Evolutionary conservation across 2,797 vertebrate species (phyloP).

Genomic region (Tadarida brasiliensis): DNA sequence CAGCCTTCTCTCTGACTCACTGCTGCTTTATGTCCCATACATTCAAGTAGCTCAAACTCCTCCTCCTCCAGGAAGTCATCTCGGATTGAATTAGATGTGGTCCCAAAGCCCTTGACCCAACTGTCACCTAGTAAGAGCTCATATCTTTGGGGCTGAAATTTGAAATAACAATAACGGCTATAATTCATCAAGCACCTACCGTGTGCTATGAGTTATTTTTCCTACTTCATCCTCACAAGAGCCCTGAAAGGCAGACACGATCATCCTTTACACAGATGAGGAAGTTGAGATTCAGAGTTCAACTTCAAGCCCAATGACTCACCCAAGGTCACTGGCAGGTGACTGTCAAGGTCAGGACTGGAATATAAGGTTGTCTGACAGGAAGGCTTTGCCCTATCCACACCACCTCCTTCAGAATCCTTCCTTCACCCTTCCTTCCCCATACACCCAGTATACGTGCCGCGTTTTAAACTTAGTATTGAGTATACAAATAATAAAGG

Average conservation of each 20-base stretch:
- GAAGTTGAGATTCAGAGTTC: background rate
- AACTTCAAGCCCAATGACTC: background rate
- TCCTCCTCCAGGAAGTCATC: slow-evolving; percentile 28
- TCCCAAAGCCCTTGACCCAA: background rate
- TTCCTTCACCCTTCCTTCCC: background rate
- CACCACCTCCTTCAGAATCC: background rate
- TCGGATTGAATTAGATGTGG: background rate
- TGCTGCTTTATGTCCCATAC: background rate
- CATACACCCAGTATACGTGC: too few species aligned
- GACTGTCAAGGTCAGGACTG: background rate
- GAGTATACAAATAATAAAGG: background rate
- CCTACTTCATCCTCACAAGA: background rate
- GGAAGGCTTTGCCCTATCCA: background rate
- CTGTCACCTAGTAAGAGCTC: background rate
- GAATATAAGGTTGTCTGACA: background rate
- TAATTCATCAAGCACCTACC: background rate
- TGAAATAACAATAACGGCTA: background rate
- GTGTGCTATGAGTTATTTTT: background rate
- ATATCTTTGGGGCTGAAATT: background rate
- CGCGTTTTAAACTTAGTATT: background rate
- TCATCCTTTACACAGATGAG: background rate
- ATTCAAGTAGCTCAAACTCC: background rate
- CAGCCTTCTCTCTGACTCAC: background rate
- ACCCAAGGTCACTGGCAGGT: background rate
- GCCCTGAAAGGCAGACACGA: background rate